Evolutionary conservation across 2,888 invertebrate genomes (phyloP), one percentile per base, ranked within the genome.

Genomic region (Eupeodes luniger): DNA sequence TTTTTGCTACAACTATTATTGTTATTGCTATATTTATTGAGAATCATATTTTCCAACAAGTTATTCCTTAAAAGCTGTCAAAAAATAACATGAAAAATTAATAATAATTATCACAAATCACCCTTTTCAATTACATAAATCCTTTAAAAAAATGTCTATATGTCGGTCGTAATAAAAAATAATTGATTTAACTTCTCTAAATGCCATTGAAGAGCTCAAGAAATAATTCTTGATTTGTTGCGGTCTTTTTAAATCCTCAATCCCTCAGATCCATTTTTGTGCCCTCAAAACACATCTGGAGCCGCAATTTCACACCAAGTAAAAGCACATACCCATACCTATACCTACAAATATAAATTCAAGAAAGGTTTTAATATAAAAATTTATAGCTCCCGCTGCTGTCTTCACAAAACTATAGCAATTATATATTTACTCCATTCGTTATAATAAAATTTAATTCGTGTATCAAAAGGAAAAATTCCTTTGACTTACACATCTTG

Each of bases 361-460:
- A 44, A 14, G 53, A 14, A 78, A 14, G 72, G 67, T 47, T 82
- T 34, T 36, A 36, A 34, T 40, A 62, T 19, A 62, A 67, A 62
- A 79, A 70, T 86, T 74, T 57, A 72, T 55, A 40, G 40, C 70
- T 66, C 86, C 83, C 75, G 86, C 79, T 83, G 86, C 79, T 83
- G 84, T 57, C 72, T 76, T 72, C 6, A 59, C 27, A 72, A 70
- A 77, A 81, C 27, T 66, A 81, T 67, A 72, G 72, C 85, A 85
- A 85, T 81, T 85, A 74, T 49, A n/a, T 11, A 59, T 27, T 5
- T 19, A 72, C 47, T 70, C 34, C 44, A 81, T 77, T 40, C 55
- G 44, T 19, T 19, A 40, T 53, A 61, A 40, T 40, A 40, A 40
- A 27, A 27, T 27, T 27, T 59, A 57, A 77, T 66, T 69, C 40